phyloP scores from a whole-genome alignment of 2,797 vertebrate genomes.

The Gadopsis marmoratus region DNA sequence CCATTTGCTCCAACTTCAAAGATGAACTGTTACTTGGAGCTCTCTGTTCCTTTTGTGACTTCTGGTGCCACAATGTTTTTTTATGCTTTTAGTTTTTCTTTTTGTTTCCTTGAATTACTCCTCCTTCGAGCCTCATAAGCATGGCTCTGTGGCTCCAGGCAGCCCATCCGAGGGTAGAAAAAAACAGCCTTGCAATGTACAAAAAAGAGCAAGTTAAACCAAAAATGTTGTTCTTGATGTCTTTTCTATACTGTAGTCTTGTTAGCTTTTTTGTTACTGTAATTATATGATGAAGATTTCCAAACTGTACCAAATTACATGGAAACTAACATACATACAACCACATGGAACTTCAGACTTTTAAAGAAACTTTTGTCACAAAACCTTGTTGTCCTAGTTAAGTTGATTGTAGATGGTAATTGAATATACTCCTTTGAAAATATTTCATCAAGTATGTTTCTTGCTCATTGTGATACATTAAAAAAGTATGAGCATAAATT shows the following conservation, averaged over 20 bases:
- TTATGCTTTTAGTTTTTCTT: conserved; percentile 80
- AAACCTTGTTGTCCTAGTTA: conserved; percentile 99
- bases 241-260: conserved; percentile 99
- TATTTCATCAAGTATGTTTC: conserved; percentile 99
- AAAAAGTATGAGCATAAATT: conserved; percentile 98
- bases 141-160: conserved; percentile 90
- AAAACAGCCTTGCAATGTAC: conserved; percentile 99
- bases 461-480: conserved; percentile 99
- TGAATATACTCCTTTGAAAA: conserved; percentile 99
- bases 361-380: conserved; percentile 99
- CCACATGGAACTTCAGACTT: conserved; percentile 98
- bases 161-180: conserved; percentile 91
- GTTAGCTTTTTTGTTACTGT: conserved; percentile 99
- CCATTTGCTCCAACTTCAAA: conserved; percentile 89
- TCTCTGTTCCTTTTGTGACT: conserved; percentile 90
- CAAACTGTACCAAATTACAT: conserved; percentile 99
- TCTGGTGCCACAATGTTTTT: conserved; percentile 90
- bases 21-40: conserved; percentile 89
- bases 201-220: conserved; percentile 99
- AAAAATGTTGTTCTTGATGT: conserved; percentile 99
- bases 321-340: conserved; percentile 97
- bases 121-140: conserved; percentile 89
- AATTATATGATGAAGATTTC: conserved; percentile 99
- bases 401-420: conserved; percentile 99
- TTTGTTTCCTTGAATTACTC: conserved; percentile 87